Percentiles rank a stretch among this genome's conserved stretches.
Conservation (phyloP, 2,113 vertebrate genomes). For the Sceloporus tristichus region DNA sequence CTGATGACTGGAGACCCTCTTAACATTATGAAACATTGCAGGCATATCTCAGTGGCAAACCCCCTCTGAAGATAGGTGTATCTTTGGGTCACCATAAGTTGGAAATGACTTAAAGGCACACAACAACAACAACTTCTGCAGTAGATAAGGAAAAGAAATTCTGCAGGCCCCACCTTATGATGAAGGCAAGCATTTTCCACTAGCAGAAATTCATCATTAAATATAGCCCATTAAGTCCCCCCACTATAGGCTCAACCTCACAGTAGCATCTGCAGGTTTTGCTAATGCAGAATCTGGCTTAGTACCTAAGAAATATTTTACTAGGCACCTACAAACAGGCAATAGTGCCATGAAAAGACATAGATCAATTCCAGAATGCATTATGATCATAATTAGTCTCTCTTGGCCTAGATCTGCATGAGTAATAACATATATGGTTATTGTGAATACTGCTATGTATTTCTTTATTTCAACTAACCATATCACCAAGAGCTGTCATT, state of each 20-base stretch:
- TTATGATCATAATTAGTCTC: not conserved
- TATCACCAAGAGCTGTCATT: constrained; percentile 38
- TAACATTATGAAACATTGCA: not conserved
- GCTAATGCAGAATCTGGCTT: not conserved
- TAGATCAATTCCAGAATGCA: not conserved
- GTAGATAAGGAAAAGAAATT: not conserved
- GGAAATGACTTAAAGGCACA: no score
- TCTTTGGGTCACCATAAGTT: no score
- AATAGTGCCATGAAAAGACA: not conserved
- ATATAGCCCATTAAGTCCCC: not conserved
- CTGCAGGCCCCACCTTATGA: not conserved
- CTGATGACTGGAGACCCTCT: not conserved
- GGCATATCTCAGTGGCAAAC: not conserved
- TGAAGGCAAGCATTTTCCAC: not conserved
- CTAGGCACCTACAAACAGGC: not conserved
- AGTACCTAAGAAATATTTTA: not conserved
- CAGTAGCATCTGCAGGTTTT: not conserved
- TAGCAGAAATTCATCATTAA: not conserved
- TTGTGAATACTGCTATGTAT: not conserved
- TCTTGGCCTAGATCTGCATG: not conserved
- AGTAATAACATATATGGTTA: not conserved
- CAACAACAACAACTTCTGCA: not conserved
- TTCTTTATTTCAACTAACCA: not conserved
- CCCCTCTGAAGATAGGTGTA: no score
- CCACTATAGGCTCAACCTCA: not conserved